Evolutionary conservation across 2,113 vertebrate species (phyloP), one percentile per base, ranked within the genome.

Genomic region (Oreotrochilus melanogaster): DNA sequence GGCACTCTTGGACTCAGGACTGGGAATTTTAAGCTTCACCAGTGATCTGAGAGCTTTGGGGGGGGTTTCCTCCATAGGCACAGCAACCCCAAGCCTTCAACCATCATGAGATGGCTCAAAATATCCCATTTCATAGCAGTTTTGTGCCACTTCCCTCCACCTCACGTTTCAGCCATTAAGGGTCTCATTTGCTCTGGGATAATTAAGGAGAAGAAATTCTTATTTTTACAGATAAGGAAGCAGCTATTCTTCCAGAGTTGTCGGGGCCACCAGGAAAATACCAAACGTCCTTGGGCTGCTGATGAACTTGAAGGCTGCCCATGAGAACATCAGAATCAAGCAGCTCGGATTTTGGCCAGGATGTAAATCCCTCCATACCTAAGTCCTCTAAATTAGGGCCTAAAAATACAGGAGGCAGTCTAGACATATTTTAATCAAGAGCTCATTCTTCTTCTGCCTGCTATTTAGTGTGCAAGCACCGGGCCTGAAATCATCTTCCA

Each of bases 341-440:
- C 35, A 4, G 28, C 45, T 13, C 8, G 5, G 21, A 42, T 51
- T 87, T 78, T 62, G 53, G 57, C 51, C 64, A 31, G 18, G 5
- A 45, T 50, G n/a, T 39, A 54, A 82, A 48, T 50, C 82, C 21
- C 75, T 83, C 75, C 70, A 4, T 37, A 92, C 82, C 84, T 89
- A 35, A 28, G 22, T 37, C 71, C 71, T 73, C 62, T 75, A 65
- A 93, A 76, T 23, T 18, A 62, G 45, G n/a, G 48, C 31, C 66
- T 81, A 87, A 87, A 92, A 91, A 15, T 37, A 53, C 48, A 42
- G 53, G 51, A 85, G 42, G 43, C 42, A 73, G 90, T 96, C 92
- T 86, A 83, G 93, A 92, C 17, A 0, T 39, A 45, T 92, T 96
- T 96, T 93, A 82, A 92, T 93, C 92, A 93, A 82, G 66, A 92